These are phyloP conservation scores for Drosophila sproati DNA, from an alignment of 1,140 invertebrate genomes.

Conservation along the genomic window DNA sequence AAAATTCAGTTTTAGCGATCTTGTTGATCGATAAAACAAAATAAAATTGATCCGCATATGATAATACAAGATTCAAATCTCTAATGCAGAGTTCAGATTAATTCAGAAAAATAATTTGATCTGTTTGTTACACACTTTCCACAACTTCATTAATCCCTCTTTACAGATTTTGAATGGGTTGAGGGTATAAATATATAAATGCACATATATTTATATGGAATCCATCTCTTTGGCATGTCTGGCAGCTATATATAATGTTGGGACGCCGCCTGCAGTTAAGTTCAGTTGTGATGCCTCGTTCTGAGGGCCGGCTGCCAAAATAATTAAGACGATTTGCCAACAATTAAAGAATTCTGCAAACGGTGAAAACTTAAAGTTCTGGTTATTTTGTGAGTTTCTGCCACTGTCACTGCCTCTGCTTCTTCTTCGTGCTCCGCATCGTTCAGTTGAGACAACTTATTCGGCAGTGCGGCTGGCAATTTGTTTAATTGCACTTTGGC, in stretches of 20 bases:
- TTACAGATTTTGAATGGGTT: too few relatives aligned
- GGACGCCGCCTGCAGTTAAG: conserved; percentile 52
- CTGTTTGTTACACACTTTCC: too few relatives aligned
- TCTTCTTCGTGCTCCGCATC: not conserved
- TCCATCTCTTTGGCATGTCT: conserved; percentile 34
- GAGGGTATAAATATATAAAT: not conserved
- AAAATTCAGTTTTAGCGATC: too few relatives aligned
- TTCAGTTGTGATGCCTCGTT: conserved; percentile 12
- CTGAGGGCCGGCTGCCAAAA: conserved; percentile 71
- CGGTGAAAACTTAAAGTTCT: conserved; percentile 8
- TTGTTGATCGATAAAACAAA: too few relatives aligned
- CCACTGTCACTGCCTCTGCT: not conserved
- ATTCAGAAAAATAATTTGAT: too few relatives aligned
- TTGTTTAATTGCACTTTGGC: conserved; percentile 82
- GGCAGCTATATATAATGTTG: conserved; percentile 34
- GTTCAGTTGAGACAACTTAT: not conserved
- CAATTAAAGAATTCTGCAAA: conserved; percentile 79
- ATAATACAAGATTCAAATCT: not conserved
- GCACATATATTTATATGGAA: not conserved
- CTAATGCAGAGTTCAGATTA: not conserved
- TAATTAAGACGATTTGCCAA: conserved; percentile 83
- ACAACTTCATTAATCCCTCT: too few relatives aligned
- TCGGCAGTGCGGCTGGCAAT: conserved; percentile 49
- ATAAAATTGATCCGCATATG: too few relatives aligned
- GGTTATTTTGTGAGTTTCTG: not conserved